phyloP scores from a whole-genome alignment of 2,113 vertebrate genomes.

The Semnornis frantzii region DNA sequence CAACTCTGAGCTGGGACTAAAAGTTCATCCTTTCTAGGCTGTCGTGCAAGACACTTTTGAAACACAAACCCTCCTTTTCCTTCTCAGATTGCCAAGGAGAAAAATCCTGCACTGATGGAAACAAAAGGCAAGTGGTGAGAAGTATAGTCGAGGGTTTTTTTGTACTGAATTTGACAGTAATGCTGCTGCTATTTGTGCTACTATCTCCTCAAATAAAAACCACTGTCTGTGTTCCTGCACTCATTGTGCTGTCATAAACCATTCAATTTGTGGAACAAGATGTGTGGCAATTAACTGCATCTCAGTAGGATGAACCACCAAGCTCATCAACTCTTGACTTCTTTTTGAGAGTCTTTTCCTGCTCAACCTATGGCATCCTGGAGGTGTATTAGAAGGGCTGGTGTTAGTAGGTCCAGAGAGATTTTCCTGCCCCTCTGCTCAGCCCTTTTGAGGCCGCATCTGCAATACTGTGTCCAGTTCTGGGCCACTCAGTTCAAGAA shows the following conservation, averaged over 20 bases:
- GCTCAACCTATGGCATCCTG: not conserved
- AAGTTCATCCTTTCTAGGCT: not conserved
- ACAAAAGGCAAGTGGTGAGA: not conserved
- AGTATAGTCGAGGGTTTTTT: not conserved
- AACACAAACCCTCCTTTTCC: not conserved
- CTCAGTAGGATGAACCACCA: not conserved
- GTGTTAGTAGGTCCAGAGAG: no score
- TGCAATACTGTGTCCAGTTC: no score
- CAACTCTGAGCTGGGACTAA: not conserved
- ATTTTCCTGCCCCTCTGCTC: no score
- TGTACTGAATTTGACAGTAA: not conserved
- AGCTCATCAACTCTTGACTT: not conserved
- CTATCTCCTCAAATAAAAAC: not conserved
- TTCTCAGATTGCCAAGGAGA: not conserved
- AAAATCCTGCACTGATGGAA: not conserved
- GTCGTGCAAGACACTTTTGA: not conserved
- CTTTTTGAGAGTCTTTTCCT: not conserved
- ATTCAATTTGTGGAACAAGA: not conserved
- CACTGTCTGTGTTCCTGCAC: not conserved
- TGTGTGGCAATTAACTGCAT: not conserved
- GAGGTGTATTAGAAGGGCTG: no score
- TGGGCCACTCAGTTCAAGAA: no score
- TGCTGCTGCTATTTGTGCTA: not conserved
- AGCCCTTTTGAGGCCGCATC: no score
- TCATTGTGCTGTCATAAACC: rapidly evolving